Conservation (phyloP, 2,888 invertebrate species). For the Pollenia amentaria region DNA sequence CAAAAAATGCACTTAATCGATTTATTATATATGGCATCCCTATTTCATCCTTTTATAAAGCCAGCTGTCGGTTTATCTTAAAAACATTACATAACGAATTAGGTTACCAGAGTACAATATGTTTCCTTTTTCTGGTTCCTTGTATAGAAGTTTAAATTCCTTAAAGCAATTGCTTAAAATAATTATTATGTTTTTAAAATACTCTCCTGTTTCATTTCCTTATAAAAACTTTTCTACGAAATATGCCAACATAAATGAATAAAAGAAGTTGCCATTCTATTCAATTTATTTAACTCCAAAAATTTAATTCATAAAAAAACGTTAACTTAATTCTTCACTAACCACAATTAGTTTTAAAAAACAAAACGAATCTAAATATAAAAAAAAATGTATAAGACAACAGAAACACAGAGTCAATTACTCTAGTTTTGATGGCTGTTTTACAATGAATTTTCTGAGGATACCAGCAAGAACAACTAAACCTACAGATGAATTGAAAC, state of each 20-base stretch:
- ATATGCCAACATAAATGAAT: slow-evolving; percentile 27
- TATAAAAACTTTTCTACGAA: slow-evolving; percentile 7
- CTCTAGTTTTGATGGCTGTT: slow-evolving; percentile 23
- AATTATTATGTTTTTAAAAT: slow-evolving; percentile 1
- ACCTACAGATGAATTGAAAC: neutral
- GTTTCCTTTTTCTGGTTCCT: neutral
- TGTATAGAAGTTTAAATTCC: neutral
- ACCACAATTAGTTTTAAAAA: slow-evolving; percentile 59
- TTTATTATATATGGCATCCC: neutral
- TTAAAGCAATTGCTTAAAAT: slow-evolving; percentile 6
- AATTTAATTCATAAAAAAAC: slow-evolving; percentile 51
- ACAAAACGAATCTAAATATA: neutral
- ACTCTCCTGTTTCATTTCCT: slow-evolving; percentile 2
- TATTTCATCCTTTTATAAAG: neutral
- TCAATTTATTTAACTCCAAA: slow-evolving; percentile 56
- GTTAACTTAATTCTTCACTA: slow-evolving; percentile 42
- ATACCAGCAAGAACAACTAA: neutral
- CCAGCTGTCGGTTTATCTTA: slow-evolving; percentile 24
- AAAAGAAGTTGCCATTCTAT: slow-evolving; percentile 40
- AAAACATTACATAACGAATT: slow-evolving; percentile 46
- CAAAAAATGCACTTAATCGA: too few relatives aligned
- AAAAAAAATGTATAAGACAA: neutral
- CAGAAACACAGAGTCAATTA: slow-evolving; percentile 60
- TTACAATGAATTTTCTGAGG: slow-evolving; percentile 3
- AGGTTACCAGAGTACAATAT: slow-evolving; percentile 27